A percentile compares a stretch with the other conserved stretches of the same genome.
Conservation (phyloP, 1,140 invertebrate species). For the Hypsibius dujardini region DNA sequence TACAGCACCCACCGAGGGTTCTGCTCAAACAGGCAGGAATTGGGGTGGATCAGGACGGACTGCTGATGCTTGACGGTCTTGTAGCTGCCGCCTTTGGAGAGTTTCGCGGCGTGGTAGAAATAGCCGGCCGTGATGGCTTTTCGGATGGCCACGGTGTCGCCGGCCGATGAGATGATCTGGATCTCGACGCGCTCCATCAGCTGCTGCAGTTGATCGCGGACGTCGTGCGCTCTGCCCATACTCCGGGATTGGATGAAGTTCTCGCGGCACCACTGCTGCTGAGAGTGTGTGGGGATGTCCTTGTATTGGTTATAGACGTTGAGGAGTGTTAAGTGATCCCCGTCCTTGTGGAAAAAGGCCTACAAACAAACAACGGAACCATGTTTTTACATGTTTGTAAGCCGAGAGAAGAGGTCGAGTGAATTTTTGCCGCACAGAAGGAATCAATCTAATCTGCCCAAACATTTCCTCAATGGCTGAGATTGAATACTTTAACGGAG, state of each 20-base stretch:
- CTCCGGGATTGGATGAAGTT: slow-evolving; percentile 91
- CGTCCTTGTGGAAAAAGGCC: slow-evolving; percentile 73
- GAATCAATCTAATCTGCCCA: no score
- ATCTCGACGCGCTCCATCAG: slow-evolving; percentile 94
- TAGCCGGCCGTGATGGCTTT: slow-evolving; percentile 93
- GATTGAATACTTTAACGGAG: no score
- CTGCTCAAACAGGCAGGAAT: slow-evolving; percentile 84
- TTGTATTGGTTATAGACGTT: slow-evolving; percentile 94
- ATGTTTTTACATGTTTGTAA: no score
- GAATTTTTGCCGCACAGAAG: no score
- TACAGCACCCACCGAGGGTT: slow-evolving; percentile 87
- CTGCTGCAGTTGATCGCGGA: slow-evolving; percentile 85
- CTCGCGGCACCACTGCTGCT: slow-evolving; percentile 94
- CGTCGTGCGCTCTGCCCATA: slow-evolving; percentile 88
- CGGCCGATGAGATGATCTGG: slow-evolving; percentile 63
- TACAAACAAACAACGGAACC: no score
- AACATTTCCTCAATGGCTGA: no score
- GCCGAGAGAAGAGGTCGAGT: no score
- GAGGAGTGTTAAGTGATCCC: slow-evolving; percentile 84
- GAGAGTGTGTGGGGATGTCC: slow-evolving; percentile 57
- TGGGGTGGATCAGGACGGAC: slow-evolving; percentile 88
- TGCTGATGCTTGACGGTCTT: slow-evolving; percentile 95
- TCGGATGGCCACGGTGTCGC: slow-evolving; percentile 64
- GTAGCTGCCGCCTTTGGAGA: slow-evolving; percentile 69
- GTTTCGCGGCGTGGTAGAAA: slow-evolving; percentile 85